phyloP scores from a whole-genome alignment of 2,113 vertebrate genomes.

The Bucco capensis region DNA sequence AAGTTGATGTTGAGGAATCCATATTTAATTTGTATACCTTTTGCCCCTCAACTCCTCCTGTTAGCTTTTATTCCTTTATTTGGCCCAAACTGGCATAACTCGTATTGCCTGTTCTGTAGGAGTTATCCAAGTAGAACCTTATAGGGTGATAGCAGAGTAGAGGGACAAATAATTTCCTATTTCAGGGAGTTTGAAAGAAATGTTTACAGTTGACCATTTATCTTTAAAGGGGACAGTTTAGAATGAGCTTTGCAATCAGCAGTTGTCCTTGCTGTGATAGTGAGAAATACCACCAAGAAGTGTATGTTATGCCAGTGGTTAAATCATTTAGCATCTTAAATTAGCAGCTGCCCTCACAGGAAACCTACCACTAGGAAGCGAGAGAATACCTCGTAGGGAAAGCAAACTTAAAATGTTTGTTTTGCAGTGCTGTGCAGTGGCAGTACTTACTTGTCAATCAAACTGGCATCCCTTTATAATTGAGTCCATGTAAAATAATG shows the following conservation, averaged over 20 bases:
- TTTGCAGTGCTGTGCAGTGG: neutral
- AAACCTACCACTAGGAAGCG: neutral
- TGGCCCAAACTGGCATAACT: neutral
- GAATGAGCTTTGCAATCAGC: neutral
- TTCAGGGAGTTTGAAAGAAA: neutral
- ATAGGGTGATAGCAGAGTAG: neutral
- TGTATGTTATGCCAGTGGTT: neutral
- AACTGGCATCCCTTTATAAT: neutral
- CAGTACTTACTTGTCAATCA: neutral
- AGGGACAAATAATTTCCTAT: neutral
- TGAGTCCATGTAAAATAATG: neutral
- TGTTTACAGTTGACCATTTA: neutral
- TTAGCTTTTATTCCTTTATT: neutral
- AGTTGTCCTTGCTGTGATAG: neutral
- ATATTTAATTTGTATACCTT: neutral
- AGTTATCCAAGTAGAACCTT: neutral
- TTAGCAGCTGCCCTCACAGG: fast-evolving
- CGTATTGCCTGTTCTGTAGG: neutral
- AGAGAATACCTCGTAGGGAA: neutral
- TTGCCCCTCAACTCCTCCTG: neutral
- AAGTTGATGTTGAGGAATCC: neutral
- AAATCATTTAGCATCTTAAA: neutral
- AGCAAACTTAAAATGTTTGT: neutral
- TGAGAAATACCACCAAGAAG: neutral
- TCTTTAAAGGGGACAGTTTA: neutral